A percentile compares a stretch with the other conserved stretches of the same genome.
Evolutionary conservation across 2,888 invertebrate genomes (phyloP).

Genomic region (Cheilosia impressa): DNA sequence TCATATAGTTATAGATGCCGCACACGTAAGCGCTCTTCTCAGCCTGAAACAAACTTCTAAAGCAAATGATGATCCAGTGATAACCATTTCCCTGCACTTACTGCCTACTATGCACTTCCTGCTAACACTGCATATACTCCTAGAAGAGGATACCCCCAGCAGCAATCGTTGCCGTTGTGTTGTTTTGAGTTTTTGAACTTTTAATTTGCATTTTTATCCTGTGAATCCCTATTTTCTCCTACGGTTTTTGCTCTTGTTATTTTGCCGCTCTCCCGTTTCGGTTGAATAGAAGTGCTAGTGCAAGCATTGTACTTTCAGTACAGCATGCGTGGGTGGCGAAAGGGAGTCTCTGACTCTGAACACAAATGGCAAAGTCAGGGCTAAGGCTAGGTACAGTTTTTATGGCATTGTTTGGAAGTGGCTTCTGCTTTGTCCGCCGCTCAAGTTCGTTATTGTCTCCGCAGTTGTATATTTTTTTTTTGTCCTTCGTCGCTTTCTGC

Average conservation of each 20-base stretch:
- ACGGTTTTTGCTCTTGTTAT: constrained; percentile 1
- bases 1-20: no score
- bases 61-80: constrained; percentile 60
- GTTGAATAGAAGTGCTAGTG: constrained; percentile 74
- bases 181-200: constrained; percentile 70
- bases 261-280: constrained; percentile 45
- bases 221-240: constrained; percentile 56
- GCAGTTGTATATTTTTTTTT: constrained; percentile 5
- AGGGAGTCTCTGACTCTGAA: constrained; percentile 51
- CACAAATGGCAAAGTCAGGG: constrained; percentile 72
- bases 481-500: constrained; percentile 18
- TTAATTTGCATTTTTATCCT: constrained; percentile 75
- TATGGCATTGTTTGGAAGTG: constrained; percentile 72
- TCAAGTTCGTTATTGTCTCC: constrained; percentile 67
- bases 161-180: constrained; percentile 4
- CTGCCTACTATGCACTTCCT: constrained; percentile 46
- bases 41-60: constrained; percentile 17
- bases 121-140: background rate
- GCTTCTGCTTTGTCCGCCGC: constrained; percentile 69
- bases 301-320: constrained; percentile 67
- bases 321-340: background rate
- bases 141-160: background rate
- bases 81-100: constrained; percentile 32
- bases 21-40: no score
- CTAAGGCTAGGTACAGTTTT: constrained; percentile 66